Base-by-base conservation (phyloP, 2,888 invertebrate genomes). In the Odontocolon sp. region DNA sequence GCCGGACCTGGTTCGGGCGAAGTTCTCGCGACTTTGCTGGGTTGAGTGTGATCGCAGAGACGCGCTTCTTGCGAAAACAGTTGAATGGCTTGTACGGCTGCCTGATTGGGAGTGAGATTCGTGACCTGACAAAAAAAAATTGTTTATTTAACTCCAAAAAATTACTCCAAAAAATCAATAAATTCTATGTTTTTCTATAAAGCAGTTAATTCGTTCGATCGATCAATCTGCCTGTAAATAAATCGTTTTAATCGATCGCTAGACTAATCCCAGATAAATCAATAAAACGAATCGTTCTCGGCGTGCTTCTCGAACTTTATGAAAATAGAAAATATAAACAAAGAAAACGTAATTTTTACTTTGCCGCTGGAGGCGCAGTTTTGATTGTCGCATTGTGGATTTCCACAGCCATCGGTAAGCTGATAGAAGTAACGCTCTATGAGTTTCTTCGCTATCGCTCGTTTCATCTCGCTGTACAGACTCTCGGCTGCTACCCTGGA, bases 361-460 rank as follows among this genome's bases (percentile, higher is more conserved):
- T 95, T 94, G 85, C 96, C 96, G 91, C 96, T 97, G 14, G 98
- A 98, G 81, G 97, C 97, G 92, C 98, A 98, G 89, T 95, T 93
- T 87, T 94, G 93, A 91, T 98, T 98, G 86, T 94, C 93, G 91
- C 98, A 98, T 85, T 93, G 92, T n/a, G 94, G 92, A 91, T 97
- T 96, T 21, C 98, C 98, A 91, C 98, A 98, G 83, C 98, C 98
- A 90, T 97, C 96, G 42, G 96, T 94, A 80, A 98, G 92, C 91
- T 98, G 97, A 91, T 96, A 97, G 91, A 98, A 98, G 91, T 98
- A 98, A 86, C 96, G 93, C 91, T 97, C 97, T 81, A 98, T 98
- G 80, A 97, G 92, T 90, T 95, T 95, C 90, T 95, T 96, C 40
- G 96, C 97, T 81, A 92, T 92, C 54, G 91, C 91, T 78, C 91